These are phyloP conservation scores for Ypsolopha sequella DNA, from an alignment of 2,888 invertebrate species.

Conservation along the genomic window DNA sequence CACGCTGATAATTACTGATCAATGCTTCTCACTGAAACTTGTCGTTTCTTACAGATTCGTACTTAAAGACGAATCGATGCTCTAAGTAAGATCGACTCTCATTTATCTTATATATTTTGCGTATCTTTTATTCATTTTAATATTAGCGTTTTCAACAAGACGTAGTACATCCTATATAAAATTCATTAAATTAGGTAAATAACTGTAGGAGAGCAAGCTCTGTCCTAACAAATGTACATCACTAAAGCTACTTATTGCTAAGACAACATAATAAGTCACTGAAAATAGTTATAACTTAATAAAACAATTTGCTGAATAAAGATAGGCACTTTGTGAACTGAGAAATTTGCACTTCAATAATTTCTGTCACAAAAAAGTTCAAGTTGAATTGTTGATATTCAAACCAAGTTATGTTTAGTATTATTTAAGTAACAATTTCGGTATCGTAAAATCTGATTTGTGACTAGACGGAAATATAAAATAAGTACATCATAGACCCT, in stretches of 20 bases:
- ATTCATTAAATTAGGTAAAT: not conserved
- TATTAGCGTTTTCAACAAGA: constrained; percentile 19
- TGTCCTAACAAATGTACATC: constrained; percentile 19
- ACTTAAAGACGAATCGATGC: not conserved
- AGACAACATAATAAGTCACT: constrained; percentile 28
- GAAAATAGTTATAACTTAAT: constrained; percentile 20
- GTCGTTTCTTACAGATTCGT: constrained; percentile 6
- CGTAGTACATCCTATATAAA: not conserved
- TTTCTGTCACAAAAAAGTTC: not conserved
- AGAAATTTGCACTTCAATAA: not conserved
- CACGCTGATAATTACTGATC: constrained; percentile 13
- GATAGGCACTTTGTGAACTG: constrained; percentile 14
- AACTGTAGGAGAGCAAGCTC: not conserved
- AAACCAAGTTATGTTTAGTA: not conserved
- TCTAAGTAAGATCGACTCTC: not conserved
- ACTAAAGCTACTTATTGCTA: constrained; percentile 40
- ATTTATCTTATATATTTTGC: not conserved
- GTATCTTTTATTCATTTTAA: constrained; percentile 10
- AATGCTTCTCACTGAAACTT: constrained; percentile 10
- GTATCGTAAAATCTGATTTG: constrained; percentile 13
- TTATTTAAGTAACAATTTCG: constrained; percentile 2
- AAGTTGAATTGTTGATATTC: no score
- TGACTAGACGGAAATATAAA: constrained; percentile 42
- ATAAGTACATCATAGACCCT: constrained; percentile 33
- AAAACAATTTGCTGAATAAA: constrained; percentile 28